Evolutionary conservation across 2,797 vertebrate genomes (phyloP).

Genomic region (Rallus crepitans): DNA sequence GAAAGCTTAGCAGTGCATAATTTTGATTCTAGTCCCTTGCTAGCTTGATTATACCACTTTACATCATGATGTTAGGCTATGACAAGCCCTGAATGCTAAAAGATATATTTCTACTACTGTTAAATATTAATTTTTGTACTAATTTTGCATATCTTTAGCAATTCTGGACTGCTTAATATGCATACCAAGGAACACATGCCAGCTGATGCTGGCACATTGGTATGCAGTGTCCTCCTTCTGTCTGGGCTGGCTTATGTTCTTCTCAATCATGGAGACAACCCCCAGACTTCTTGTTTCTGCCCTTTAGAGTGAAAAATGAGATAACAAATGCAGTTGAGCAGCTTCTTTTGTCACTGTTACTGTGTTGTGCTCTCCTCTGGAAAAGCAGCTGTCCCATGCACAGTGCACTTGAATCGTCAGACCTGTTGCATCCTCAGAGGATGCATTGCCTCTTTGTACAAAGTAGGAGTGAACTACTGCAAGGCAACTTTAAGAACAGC

Average conservation of each 20-base stretch:
- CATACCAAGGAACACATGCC: neutral
- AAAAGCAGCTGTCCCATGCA: neutral
- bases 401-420: neutral
- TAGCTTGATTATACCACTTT: neutral
- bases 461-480: neutral
- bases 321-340: neutral
- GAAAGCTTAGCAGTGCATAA: neutral
- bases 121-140: conserved; percentile 13
- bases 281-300: neutral
- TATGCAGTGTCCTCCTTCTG: neutral
- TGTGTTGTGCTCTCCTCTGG: fast-evolving
- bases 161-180: neutral
- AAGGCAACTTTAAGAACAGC: neutral
- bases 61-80: neutral
- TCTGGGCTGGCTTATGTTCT: neutral
- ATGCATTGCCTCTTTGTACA: neutral
- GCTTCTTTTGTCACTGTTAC: neutral
- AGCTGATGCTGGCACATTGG: neutral
- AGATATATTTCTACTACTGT: neutral
- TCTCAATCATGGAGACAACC: neutral
- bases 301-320: neutral
- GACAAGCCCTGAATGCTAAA: neutral
- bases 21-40: neutral
- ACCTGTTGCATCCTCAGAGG: neutral
- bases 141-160: neutral